These are phyloP conservation scores for Cryptophagus acutangulus DNA, from an alignment of 2,888 invertebrate species.

Conservation along the genomic window DNA sequence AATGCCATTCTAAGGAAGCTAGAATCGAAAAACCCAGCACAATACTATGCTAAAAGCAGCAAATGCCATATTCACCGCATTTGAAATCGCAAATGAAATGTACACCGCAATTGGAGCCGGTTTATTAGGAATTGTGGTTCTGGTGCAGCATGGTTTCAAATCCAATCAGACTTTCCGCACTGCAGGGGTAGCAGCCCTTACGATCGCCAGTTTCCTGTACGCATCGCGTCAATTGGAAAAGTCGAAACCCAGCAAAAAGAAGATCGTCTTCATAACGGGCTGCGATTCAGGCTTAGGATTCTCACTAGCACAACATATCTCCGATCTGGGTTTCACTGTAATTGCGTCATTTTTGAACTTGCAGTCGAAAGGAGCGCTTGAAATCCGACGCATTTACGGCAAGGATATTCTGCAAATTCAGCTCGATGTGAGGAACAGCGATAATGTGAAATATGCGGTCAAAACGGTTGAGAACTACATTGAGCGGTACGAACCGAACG, in stretches of 20 bases:
- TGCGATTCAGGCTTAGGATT: slow-evolving; percentile 84
- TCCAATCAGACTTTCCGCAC: slow-evolving; percentile 36
- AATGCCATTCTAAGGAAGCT: too few relatives aligned
- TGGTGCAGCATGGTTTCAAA: slow-evolving; percentile 38
- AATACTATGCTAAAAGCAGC: too few relatives aligned
- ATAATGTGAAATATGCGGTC: slow-evolving; percentile 43
- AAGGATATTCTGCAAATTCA: slow-evolving; percentile 49
- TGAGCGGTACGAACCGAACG: neutral
- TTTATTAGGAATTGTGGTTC: slow-evolving; percentile 37
- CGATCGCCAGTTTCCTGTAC: slow-evolving; percentile 37
- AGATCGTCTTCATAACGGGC: slow-evolving; percentile 69
- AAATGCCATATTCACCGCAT: too few relatives aligned
- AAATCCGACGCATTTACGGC: slow-evolving; percentile 45
- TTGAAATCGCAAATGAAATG: slow-evolving; percentile 44
- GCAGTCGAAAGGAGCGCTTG: slow-evolving; percentile 57
- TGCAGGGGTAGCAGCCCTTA: slow-evolving; percentile 33
- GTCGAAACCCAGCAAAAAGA: slow-evolving; percentile 30
- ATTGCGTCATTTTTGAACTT: slow-evolving; percentile 68
- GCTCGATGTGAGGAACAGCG: slow-evolving; percentile 29
- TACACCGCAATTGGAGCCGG: slow-evolving; percentile 42
- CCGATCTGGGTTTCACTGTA: slow-evolving; percentile 64
- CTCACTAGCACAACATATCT: slow-evolving; percentile 60
- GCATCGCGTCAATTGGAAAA: slow-evolving; percentile 29
- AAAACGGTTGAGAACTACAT: slow-evolving; percentile 47
- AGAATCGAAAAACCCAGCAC: too few relatives aligned